Base-by-base conservation (phyloP, 2,888 invertebrate genomes). In the Heliconius cydno region DNA sequence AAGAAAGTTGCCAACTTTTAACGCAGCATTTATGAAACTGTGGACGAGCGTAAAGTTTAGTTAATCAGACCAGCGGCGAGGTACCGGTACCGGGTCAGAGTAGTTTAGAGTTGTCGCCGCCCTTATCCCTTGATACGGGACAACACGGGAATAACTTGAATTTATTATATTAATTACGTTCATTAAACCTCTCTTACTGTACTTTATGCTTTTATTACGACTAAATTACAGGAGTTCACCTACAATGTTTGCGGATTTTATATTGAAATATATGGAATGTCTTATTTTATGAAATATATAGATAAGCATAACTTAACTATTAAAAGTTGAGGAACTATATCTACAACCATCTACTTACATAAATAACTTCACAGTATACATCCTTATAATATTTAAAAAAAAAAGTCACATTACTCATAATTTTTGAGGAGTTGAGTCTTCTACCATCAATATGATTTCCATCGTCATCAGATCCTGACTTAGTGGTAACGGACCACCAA, bases 11-110 rank as follows among this genome's bases (percentile, higher is more conserved):
- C 81, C 85, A 90, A 91, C 88, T 91, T 91, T 88, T 88, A 90
- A 90, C 88, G 85, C 86, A 85, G 86, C 89, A 88, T 90, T 90
- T 88, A 89, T 89, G 89, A 89, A 90, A 89, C 86, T 88, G 87
- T 86, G 86, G 83, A 81, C 85, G 85, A 85, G 86, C 88, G 84
- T 87, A 90, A 93, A 92, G 88, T 93, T 93, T 91, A 88, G 91
- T 91, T 92, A 93, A 92, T 93, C 92, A 92, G 89, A 90, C 88
- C 86, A 86, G 86, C 86, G 87, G 85, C 84, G 87, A 86, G 87
- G 85, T 80, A 81, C 83, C 82, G 82, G 28, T 28, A 28, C 86
- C 30, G 87, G 82, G 88, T 88, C 87, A 87, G 90, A 91, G 89
- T 91, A 91, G 89, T 91, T 88, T 88, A 83, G 84, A 89, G 88